A percentile compares a stretch with the other conserved stretches of the same genome.
Conservation (phyloP, 2,113 vertebrate genomes). For the Setophaga coronata region DNA sequence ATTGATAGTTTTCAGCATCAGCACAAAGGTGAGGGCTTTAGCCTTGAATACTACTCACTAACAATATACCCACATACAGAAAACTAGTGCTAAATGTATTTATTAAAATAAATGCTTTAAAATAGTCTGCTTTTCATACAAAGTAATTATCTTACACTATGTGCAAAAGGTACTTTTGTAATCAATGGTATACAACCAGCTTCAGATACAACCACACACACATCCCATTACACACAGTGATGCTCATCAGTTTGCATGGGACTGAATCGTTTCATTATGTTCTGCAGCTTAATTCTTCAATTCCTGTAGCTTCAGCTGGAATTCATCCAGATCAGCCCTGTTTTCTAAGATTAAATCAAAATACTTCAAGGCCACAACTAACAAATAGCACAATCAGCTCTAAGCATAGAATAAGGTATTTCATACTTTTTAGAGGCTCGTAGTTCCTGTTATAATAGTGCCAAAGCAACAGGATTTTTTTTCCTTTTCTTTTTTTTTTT, state of each 20-base stretch:
- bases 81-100: constrained; percentile 64
- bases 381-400: constrained; percentile 12
- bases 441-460: constrained; percentile 1
- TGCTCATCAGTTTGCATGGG: constrained; percentile 42
- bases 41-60: constrained; percentile 68
- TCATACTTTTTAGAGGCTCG: constrained; percentile 31
- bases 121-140: constrained; percentile 68
- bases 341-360: constrained; percentile 61
- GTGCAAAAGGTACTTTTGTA: constrained; percentile 67
- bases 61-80: constrained; percentile 59
- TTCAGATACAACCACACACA: not conserved
- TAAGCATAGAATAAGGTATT: constrained; percentile 33
- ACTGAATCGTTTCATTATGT: constrained; percentile 51
- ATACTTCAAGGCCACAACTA: constrained; percentile 56
- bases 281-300: constrained; percentile 48
- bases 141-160: constrained; percentile 67
- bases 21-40: constrained; percentile 64
- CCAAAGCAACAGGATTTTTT: not conserved
- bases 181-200: constrained; percentile 67
- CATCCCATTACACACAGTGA: constrained; percentile 40
- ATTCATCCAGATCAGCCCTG: constrained; percentile 48
- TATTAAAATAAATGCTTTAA: constrained; percentile 63
- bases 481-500: accelerated
- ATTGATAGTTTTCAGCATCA: constrained; percentile 68
- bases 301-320: constrained; percentile 66